Percentiles rank a stretch among this genome's conserved stretches.
Evolutionary conservation across 2,797 vertebrate species (phyloP).

Genomic region (Scyliorhinus canicula): DNA sequence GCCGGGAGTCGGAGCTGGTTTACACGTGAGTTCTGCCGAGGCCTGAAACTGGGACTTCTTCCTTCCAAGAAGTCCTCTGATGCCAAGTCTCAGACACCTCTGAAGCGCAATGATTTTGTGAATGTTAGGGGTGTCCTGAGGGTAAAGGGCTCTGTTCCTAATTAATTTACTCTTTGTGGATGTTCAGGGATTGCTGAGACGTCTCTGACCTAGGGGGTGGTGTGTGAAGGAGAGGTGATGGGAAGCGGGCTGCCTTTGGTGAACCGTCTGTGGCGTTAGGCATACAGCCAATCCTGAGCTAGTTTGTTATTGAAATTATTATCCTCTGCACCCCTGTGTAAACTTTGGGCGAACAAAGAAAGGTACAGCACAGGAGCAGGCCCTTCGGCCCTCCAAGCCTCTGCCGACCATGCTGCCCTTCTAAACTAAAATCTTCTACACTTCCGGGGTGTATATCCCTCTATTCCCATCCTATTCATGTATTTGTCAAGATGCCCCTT

Average conservation of each 20-base stretch:
- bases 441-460: too few relatives aligned
- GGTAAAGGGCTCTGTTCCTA: not conserved
- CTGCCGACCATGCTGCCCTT: too few relatives aligned
- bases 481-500: too few relatives aligned
- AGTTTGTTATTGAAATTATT: not conserved
- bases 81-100: not conserved
- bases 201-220: not conserved
- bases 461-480: too few relatives aligned
- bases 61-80: not conserved
- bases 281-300: not conserved
- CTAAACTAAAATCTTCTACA: too few relatives aligned
- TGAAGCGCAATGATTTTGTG: not conserved
- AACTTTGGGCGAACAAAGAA: not conserved
- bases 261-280: not conserved
- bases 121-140: not conserved
- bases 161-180: not conserved
- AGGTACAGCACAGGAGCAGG: too few relatives aligned
- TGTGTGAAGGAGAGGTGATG: too few relatives aligned
- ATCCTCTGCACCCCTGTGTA: not conserved
- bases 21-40: constrained; percentile 37
- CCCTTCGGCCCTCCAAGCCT: too few relatives aligned
- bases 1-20: constrained; percentile 36
- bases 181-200: not conserved
- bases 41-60: not conserved
- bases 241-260: not conserved